Conservation (phyloP, 2,113 vertebrate genomes). For the Clarias magur region DNA sequence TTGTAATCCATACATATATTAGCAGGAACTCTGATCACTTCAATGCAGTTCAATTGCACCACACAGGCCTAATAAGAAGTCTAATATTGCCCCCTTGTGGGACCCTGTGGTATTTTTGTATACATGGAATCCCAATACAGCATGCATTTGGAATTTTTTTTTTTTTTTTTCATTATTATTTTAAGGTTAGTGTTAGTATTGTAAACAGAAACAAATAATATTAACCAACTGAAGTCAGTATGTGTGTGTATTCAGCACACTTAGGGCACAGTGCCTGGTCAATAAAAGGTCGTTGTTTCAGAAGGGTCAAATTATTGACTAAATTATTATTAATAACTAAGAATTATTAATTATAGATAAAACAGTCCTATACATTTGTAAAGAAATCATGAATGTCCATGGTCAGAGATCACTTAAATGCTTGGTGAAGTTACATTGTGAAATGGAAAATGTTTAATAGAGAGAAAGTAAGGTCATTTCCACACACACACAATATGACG, state of each 20-base stretch:
- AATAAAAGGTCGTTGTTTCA: too few relatives aligned
- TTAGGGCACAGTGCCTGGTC: too few relatives aligned
- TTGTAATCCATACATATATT: background rate
- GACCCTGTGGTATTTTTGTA: background rate
- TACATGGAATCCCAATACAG: background rate
- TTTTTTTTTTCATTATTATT: background rate
- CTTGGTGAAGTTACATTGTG: too few relatives aligned
- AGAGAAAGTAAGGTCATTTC: too few relatives aligned
- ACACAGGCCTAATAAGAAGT: background rate
- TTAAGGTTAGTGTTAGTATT: background rate
- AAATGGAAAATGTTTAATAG: too few relatives aligned
- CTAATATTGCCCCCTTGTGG: constrained; percentile 6
- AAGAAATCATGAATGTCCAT: too few relatives aligned
- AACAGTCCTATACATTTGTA: too few relatives aligned
- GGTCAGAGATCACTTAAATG: too few relatives aligned
- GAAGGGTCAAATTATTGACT: too few relatives aligned
- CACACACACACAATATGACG: too few relatives aligned
- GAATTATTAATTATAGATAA: too few relatives aligned
- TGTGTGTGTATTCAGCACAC: background rate
- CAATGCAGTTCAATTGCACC: background rate
- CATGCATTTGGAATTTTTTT: background rate
- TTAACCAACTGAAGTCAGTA: background rate
- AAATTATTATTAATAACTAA: too few relatives aligned
- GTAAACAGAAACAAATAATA: background rate
- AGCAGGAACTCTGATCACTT: background rate